Percentiles rank a stretch among this genome's conserved stretches.
These are phyloP conservation scores for Pteropus rufus DNA, from an alignment of 2,797 vertebrate species.

Conservation along the genomic window DNA sequence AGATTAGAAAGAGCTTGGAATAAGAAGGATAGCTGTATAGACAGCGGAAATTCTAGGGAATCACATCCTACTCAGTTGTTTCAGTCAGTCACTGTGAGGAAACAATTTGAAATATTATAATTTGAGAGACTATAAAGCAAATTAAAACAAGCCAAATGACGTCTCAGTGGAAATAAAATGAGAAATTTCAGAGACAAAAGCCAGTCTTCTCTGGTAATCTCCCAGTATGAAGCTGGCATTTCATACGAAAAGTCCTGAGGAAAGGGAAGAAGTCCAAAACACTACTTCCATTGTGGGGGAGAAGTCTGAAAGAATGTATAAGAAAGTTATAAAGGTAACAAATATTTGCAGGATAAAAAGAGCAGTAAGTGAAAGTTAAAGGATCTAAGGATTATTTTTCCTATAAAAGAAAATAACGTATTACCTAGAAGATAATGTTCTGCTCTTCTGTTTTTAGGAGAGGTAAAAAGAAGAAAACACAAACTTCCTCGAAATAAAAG, in stretches of 20 bases:
- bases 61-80: background rate
- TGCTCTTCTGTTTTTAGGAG: background rate
- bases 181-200: background rate
- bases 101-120: background rate
- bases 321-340: background rate
- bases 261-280: background rate
- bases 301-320: background rate
- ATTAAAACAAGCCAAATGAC: background rate
- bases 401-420: background rate
- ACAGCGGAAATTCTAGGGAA: background rate
- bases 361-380: constrained; percentile 3
- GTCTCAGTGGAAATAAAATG: background rate
- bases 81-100: background rate
- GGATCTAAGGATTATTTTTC: background rate
- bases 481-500: background rate
- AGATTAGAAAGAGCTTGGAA: background rate
- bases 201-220: background rate
- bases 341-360: background rate
- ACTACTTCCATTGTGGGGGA: background rate
- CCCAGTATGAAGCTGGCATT: background rate
- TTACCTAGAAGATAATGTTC: background rate
- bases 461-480: background rate
- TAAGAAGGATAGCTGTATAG: background rate
- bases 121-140: background rate
- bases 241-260: background rate